Base-by-base conservation (phyloP, 2,113 vertebrate genomes). In the Petaurus breviceps region DNA sequence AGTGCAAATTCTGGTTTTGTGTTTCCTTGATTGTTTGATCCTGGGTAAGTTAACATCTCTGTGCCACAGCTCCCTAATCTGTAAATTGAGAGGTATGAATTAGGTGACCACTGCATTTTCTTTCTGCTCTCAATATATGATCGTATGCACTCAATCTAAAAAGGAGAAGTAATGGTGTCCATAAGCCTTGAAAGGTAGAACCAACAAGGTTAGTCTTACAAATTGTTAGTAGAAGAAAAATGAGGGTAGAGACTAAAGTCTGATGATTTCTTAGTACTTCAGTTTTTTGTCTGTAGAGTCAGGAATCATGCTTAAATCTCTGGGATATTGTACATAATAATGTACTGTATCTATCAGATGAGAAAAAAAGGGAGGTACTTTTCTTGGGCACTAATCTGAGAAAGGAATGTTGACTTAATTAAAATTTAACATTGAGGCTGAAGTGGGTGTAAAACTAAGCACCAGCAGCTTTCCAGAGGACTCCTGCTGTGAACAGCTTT, bases 381-480 rank as follows among this genome's bases (percentile, higher is more conserved):
- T 97, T 37, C 52, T 93, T 93, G 25, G 95, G 94, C 6, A 94
- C 52, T 84, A 16, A 55, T 77, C 90, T n/a, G 94, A 19, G 24
- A 54, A n/a, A 96, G 46, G 50, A 92, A 68, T 96, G 91, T 95
- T 93, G 93, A 93, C 51, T 93, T 16, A 90, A 89, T 51, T 96
- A 89, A 94, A 95, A 93, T 49, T 57, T 57, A 94, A 26, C 14
- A 24, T 68, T 23, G 95, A 50, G 25, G n/a, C 11, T 55, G 89
- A 90, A 51, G 3, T 90, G 43, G 49, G 16, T 28, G 4, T 49
- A 49, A 49, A 49, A 3, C 47, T 4, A 49, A 49, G 47, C 47
- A 49, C 47, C 2, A 49, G 47, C 47, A 49, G 47, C 47, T 49
- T 49, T 49, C 47, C 47, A 49, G 47, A 49, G 47, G 47, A 49